Percentiles rank a stretch among this genome's conserved stretches.
These are phyloP conservation scores for Sprattus sprattus DNA, from an alignment of 2,113 vertebrate genomes.

Conservation along the genomic window DNA sequence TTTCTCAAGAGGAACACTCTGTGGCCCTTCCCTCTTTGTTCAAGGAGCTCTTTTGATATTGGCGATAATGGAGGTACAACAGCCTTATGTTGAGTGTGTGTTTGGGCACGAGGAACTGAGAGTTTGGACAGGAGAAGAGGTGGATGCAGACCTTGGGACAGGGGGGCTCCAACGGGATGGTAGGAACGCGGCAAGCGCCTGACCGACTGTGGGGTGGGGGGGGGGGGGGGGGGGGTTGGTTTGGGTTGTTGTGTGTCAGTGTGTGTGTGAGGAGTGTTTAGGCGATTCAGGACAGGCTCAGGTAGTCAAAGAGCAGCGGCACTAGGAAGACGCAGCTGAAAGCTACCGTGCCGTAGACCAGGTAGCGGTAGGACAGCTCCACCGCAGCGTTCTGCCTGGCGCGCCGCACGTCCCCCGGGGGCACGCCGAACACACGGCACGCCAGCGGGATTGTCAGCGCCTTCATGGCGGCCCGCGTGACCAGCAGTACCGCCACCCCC, in stretches of 20 bases:
- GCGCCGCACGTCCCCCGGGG: constrained; percentile 72
- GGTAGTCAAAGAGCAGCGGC: constrained; percentile 79
- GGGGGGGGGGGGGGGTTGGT: not conserved
- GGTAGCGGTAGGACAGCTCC: constrained; percentile 91
- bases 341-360: constrained; percentile 88
- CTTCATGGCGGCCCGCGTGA: constrained; percentile 83
- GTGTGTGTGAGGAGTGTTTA: not conserved
- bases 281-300: constrained; percentile 81
- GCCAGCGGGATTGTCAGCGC: constrained; percentile 84
- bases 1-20: not conserved
- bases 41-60: not conserved
- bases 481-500: constrained; percentile 78
- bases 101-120: not conserved
- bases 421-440: constrained; percentile 78
- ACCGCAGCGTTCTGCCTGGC: constrained; percentile 88
- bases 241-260: not conserved
- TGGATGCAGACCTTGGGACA: not conserved
- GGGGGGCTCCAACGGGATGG: not conserved
- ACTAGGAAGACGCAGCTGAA: constrained; percentile 83
- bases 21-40: not conserved
- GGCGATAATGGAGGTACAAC: not conserved
- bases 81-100: not conserved
- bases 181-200: not conserved
- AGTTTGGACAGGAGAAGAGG: not conserved
- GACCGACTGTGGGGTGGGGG: not conserved